Conservation (phyloP, 2,888 invertebrate species). For the Cactoblastis cactorum region DNA sequence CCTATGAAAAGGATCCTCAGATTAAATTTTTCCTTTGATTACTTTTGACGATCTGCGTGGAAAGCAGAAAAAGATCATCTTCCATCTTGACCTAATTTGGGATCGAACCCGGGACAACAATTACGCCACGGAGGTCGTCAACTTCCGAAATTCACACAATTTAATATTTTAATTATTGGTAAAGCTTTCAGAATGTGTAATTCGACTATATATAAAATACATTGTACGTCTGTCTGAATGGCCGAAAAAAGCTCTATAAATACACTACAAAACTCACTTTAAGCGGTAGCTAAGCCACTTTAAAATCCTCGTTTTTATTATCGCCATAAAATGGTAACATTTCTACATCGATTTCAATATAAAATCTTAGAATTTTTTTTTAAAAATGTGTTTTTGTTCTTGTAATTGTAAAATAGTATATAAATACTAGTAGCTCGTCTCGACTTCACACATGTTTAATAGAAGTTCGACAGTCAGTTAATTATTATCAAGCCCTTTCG, state of each 20-base stretch:
- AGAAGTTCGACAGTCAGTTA: too few species aligned
- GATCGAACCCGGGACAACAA: too few species aligned
- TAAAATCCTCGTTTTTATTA: slow-evolving; percentile 47
- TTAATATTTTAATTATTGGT: neutral
- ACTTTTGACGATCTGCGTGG: too few species aligned
- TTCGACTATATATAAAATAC: slow-evolving; percentile 3
- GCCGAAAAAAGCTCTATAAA: slow-evolving; percentile 33
- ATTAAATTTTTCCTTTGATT: too few species aligned
- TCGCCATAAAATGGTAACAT: slow-evolving; percentile 33
- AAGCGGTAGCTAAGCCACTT: slow-evolving; percentile 37
- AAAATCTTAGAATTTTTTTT: neutral
- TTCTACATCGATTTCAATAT: slow-evolving; percentile 21
- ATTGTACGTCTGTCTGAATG: slow-evolving; percentile 18
- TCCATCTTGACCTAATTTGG: too few species aligned
- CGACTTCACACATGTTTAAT: too few species aligned
- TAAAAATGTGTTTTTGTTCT: neutral
- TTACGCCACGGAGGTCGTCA: too few species aligned
- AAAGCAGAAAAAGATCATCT: too few species aligned
- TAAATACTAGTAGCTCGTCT: too few species aligned
- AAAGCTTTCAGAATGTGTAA: neutral
- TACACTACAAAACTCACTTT: slow-evolving; percentile 39
- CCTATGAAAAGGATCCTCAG: too few species aligned
- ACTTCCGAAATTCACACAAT: neutral
- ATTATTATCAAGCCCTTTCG: too few species aligned
- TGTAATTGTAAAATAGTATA: too few species aligned